These are phyloP conservation scores for Hoplodrina ambigua DNA, from an alignment of 2,888 invertebrate species.

Conservation along the genomic window DNA sequence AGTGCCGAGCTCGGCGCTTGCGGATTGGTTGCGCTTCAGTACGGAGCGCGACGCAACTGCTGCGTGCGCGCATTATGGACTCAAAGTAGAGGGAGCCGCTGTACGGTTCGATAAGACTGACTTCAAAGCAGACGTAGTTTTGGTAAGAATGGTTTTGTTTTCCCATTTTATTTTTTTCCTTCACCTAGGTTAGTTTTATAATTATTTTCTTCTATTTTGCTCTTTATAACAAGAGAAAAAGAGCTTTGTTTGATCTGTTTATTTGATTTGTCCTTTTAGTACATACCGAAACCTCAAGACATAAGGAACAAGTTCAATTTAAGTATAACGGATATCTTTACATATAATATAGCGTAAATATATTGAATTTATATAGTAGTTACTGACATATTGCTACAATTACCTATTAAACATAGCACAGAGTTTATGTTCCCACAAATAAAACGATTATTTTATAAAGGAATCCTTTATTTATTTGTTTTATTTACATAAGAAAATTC, in stretches of 20 bases:
- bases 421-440: conserved; percentile 68
- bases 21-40: conserved; percentile 86
- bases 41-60: conserved; percentile 76
- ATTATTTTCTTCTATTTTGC: not conserved
- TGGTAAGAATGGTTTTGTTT: conserved; percentile 78
- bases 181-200: too few relatives aligned
- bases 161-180: too few relatives aligned
- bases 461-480: conserved; percentile 87
- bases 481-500: conserved; percentile 90
- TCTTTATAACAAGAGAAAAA: not conserved
- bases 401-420: conserved; percentile 16
- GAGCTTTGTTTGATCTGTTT: not conserved
- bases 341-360: conserved; percentile 53
- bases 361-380: not conserved
- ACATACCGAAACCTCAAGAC: conserved; percentile 62
- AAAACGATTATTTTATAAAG: conserved; percentile 78
- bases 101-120: conserved; percentile 72
- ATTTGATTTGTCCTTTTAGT: conserved; percentile 66
- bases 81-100: conserved; percentile 72
- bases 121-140: conserved; percentile 78
- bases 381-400: not conserved
- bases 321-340: conserved; percentile 66
- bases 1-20: conserved; percentile 85
- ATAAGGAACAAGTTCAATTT: conserved; percentile 64
- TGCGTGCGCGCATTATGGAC: conserved; percentile 88